These are phyloP conservation scores for Serranus cabrilla DNA, from an alignment of 2,797 vertebrate species.

Conservation along the genomic window DNA sequence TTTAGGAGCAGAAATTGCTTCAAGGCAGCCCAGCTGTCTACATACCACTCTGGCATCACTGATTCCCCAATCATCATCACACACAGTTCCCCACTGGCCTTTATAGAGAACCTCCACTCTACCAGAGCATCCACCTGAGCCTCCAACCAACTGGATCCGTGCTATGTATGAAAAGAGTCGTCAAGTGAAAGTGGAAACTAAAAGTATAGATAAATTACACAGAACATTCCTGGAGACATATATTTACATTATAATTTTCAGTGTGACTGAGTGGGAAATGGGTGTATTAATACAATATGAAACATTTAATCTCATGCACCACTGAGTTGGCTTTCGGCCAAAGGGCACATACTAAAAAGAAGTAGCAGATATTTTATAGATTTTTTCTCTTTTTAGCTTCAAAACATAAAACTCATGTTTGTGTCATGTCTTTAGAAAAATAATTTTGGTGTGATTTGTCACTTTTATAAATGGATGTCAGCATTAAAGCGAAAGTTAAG, in stretches of 20 bases:
- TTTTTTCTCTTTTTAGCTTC: too few species aligned
- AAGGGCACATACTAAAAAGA: too few species aligned
- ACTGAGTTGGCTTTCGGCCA: too few species aligned
- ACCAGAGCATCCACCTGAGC: slow-evolving; percentile 72
- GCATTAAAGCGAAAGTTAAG: too few species aligned
- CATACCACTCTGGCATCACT: slow-evolving; percentile 72
- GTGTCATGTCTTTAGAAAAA: too few species aligned
- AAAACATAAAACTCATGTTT: too few species aligned
- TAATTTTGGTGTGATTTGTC: too few species aligned
- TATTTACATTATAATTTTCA: background rate
- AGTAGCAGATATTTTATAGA: too few species aligned
- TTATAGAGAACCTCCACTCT: slow-evolving; percentile 74
- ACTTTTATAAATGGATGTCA: too few species aligned
- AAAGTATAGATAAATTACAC: background rate
- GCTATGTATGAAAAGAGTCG: slow-evolving; percentile 57
- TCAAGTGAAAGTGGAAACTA: background rate
- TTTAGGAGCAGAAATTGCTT: slow-evolving; percentile 60
- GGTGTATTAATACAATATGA: background rate
- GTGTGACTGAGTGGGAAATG: background rate
- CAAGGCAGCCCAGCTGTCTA: slow-evolving; percentile 77
- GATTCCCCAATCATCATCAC: slow-evolving; percentile 77
- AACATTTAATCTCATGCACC: too few species aligned
- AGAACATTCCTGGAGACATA: background rate
- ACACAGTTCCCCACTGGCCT: slow-evolving; percentile 80
- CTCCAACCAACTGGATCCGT: slow-evolving; percentile 50